Percentiles rank a stretch among this genome's conserved stretches.
phyloP scores from a whole-genome alignment of 2,113 vertebrate species.

The Hyla sarda region DNA sequence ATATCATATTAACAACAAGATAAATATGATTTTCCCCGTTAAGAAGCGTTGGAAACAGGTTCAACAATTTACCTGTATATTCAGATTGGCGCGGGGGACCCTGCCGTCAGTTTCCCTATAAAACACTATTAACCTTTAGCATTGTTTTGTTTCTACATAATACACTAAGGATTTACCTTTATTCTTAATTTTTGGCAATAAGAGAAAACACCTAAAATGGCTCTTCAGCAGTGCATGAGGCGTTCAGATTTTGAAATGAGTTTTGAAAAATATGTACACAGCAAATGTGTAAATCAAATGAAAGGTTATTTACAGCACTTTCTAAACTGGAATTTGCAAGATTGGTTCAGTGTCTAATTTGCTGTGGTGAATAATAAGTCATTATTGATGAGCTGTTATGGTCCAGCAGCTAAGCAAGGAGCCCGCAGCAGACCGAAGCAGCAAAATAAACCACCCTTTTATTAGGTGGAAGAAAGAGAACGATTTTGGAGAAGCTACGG shows the following conservation, averaged over 20 bases:
- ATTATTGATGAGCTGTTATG: conserved; percentile 6
- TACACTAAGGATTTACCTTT: background rate
- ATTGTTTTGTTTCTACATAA: background rate
- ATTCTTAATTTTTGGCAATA: background rate
- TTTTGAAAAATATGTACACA: background rate
- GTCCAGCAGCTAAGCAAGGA: background rate
- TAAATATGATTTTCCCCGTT: no score
- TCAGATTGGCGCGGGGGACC: no score
- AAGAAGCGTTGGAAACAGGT: no score
- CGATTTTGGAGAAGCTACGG: no score
- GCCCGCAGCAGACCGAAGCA: background rate
- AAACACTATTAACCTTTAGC: no score
- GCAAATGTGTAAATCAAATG: background rate
- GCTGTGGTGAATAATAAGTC: background rate
- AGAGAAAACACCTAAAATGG: background rate
- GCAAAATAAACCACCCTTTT: background rate
- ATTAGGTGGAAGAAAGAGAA: no score
- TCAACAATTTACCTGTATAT: no score
- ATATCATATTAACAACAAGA: no score
- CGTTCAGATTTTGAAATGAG: background rate
- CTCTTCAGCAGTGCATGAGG: background rate
- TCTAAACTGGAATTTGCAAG: background rate
- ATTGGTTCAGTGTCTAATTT: background rate
- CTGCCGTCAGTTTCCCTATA: no score
- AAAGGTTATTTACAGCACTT: background rate